These are phyloP conservation scores for Chionoecetes opilio DNA, from an alignment of 1,140 invertebrate species.

Conservation along the genomic window DNA sequence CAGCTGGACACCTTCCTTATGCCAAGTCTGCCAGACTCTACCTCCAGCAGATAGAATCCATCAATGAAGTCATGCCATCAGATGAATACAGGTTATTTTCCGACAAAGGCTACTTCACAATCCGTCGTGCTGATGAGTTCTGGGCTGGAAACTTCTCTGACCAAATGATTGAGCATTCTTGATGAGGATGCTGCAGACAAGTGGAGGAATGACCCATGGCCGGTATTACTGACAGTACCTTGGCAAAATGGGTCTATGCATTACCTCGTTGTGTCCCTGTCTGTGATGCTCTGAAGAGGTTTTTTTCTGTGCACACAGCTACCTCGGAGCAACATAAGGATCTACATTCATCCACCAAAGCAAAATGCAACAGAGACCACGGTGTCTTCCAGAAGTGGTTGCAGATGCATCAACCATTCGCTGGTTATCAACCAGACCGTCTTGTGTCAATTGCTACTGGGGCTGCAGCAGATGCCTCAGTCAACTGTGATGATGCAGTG, in stretches of 20 bases:
- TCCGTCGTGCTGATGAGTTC: neutral
- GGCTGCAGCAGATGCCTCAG: slow-evolving; percentile 37
- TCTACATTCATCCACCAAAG: neutral
- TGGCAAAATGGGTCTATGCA: slow-evolving; percentile 55
- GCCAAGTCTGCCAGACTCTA: slow-evolving; percentile 50
- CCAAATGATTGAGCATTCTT: slow-evolving; percentile 48
- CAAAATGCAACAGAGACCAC: neutral
- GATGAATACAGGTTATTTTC: slow-evolving; percentile 29
- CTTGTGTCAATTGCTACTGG: slow-evolving; percentile 45
- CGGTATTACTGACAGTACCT: slow-evolving; percentile 36
- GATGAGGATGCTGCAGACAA: slow-evolving; percentile 24
- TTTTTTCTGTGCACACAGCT: slow-evolving; percentile 29
- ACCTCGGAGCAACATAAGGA: slow-evolving; percentile 53
- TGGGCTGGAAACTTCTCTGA: slow-evolving; percentile 54
- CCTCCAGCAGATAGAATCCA: slow-evolving; percentile 35
- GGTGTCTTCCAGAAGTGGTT: neutral
- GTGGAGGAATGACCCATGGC: slow-evolving; percentile 35
- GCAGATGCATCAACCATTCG: slow-evolving; percentile 54
- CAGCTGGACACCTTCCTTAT: slow-evolving; percentile 44
- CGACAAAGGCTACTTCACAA: slow-evolving; percentile 33
- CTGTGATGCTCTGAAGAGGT: slow-evolving; percentile 56
- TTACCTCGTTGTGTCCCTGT: slow-evolving; percentile 53
- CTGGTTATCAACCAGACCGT: slow-evolving; percentile 48
- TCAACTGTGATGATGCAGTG: slow-evolving; percentile 53
- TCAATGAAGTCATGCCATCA: slow-evolving; percentile 6